These are phyloP conservation scores for Rhorus exstirpatorius DNA, from an alignment of 2,888 invertebrate genomes.

Conservation along the genomic window DNA sequence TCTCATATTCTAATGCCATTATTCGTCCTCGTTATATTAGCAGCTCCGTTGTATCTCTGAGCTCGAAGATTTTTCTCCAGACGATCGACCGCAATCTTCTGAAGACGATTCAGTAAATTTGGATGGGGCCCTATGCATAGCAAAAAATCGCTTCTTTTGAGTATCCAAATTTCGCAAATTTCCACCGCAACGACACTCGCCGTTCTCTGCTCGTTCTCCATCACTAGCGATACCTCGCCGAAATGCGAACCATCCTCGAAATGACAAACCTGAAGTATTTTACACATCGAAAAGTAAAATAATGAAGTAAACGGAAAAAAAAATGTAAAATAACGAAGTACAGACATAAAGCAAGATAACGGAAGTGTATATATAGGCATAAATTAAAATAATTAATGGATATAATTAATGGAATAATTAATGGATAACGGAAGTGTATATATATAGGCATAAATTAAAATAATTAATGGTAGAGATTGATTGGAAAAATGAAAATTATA, in stretches of 20 bases:
- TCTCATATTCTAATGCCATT: no score
- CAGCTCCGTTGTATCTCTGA: neutral
- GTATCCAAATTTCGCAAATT: constrained; percentile 85
- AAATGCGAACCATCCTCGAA: constrained; percentile 86
- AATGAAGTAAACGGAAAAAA: neutral
- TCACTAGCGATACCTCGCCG: constrained; percentile 86
- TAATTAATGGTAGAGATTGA: neutral
- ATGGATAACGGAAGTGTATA: no score
- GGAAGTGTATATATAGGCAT: no score
- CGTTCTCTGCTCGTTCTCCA: constrained; percentile 83
- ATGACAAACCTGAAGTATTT: constrained; percentile 85
- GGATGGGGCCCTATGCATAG: constrained; percentile 83
- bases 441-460: no score
- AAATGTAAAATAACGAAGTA: no score
- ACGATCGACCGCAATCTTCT: constrained; percentile 78
- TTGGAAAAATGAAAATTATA: neutral
- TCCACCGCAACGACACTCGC: constrained; percentile 86
- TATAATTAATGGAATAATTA: no score
- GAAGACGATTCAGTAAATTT: constrained; percentile 81
- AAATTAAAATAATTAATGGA: neutral
- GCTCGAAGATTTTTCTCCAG: constrained; percentile 70
- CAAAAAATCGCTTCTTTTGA: constrained; percentile 84
- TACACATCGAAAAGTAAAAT: neutral
- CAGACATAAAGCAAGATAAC: no score
- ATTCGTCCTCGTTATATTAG: no score